Conservation (phyloP, 2,888 invertebrate species). For the Pseudococcus viburni region DNA sequence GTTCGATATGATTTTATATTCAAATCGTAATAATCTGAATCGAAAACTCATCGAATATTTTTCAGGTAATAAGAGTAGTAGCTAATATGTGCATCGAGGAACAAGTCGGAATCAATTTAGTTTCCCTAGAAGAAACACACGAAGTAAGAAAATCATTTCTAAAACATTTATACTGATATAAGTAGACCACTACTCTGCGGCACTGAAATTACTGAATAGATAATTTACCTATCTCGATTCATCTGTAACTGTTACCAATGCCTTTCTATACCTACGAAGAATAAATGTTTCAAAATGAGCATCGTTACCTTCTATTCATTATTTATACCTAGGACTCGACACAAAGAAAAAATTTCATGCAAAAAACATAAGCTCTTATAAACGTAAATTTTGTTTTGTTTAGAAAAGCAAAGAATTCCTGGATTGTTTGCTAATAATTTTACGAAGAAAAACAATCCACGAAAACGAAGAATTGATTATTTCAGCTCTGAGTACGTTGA, state of each 20-base stretch:
- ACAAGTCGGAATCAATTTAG: constrained; percentile 80
- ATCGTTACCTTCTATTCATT: no score
- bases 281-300: no score
- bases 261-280: no score
- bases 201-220: no score
- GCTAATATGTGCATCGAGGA: constrained; percentile 88
- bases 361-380: neutral
- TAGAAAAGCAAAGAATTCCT: constrained; percentile 69
- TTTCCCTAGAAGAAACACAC: constrained; percentile 69
- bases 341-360: neutral
- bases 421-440: constrained; percentile 71
- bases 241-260: no score
- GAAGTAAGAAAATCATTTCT: constrained; percentile 38
- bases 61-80: constrained; percentile 83
- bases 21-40: no score
- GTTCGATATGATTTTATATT: no score
- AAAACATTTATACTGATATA: neutral
- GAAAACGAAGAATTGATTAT: constrained; percentile 82
- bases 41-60: no score
- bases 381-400: constrained; percentile 3
- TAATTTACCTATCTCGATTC: no score
- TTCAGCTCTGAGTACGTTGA: constrained; percentile 85
- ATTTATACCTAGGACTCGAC: neutral
- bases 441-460: constrained; percentile 71
- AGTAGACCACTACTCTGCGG: no score